Conservation (phyloP, 2,113 vertebrate species). For the Lota lota region DNA sequence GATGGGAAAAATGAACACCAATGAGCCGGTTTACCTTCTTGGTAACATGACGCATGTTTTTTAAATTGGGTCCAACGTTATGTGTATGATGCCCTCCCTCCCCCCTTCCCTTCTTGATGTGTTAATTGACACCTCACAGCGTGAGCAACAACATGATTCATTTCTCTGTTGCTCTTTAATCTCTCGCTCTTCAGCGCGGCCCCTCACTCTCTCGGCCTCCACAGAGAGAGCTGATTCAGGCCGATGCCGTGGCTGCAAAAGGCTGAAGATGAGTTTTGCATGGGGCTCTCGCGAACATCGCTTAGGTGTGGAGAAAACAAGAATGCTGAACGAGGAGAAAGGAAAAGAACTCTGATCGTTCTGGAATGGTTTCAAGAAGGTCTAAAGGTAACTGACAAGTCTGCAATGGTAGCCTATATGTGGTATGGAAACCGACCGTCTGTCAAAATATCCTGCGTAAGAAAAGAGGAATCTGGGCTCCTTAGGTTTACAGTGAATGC, state of each 20-base stretch:
- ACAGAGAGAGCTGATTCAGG: constrained; percentile 43
- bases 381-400: too few relatives aligned
- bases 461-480: too few relatives aligned
- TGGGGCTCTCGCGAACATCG: neutral
- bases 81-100: constrained; percentile 24
- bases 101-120: constrained; percentile 42
- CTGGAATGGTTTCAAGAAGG: too few relatives aligned
- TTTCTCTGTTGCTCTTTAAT: constrained; percentile 29
- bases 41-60: constrained; percentile 51
- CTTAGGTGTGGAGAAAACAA: too few relatives aligned
- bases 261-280: constrained; percentile 30
- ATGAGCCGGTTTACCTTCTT: constrained; percentile 28
- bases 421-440: too few relatives aligned
- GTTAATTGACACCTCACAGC: constrained; percentile 63
- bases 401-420: too few relatives aligned
- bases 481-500: too few relatives aligned
- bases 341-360: constrained; percentile 19
- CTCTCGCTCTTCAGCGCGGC: too few relatives aligned
- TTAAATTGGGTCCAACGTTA: constrained; percentile 47
- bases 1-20: constrained; percentile 34
- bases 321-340: constrained; percentile 1
- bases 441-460: too few relatives aligned
- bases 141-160: constrained; percentile 54
- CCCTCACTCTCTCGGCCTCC: neutral
- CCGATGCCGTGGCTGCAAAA: constrained; percentile 24